Conservation (phyloP, 2,113 vertebrate genomes). For the Lanius collurio region DNA sequence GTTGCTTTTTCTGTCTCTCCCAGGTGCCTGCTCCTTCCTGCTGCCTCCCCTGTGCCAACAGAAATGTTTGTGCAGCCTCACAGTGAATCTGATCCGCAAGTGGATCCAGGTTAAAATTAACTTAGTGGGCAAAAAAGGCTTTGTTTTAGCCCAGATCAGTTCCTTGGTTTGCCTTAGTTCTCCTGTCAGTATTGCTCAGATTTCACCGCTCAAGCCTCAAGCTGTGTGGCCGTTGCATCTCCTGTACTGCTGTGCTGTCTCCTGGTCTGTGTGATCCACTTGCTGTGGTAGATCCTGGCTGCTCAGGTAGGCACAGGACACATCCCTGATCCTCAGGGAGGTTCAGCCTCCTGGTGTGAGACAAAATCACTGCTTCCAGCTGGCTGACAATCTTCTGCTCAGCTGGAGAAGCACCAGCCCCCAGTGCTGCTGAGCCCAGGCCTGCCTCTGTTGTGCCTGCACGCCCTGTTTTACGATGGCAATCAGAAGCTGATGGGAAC, state of each 20-base stretch:
- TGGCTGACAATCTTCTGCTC: not conserved
- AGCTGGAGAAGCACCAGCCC: not conserved
- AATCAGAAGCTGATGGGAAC: not conserved
- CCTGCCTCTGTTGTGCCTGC: not conserved
- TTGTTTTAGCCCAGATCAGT: not conserved
- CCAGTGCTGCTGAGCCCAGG: not conserved
- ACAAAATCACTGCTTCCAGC: not conserved
- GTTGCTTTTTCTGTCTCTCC: constrained; percentile 32
- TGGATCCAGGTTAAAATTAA: constrained; percentile 31
- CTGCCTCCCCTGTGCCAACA: constrained; percentile 8
- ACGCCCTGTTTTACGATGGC: not conserved
- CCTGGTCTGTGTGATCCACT: not conserved
- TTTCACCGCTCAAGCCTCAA: not conserved
- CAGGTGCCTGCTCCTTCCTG: constrained; percentile 46
- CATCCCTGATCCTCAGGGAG: not conserved
- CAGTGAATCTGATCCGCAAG: not conserved
- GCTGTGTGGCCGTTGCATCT: not conserved
- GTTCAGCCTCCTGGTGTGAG: not conserved
- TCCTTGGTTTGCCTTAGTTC: not conserved
- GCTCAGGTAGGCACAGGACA: not conserved
- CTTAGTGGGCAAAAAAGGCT: not conserved
- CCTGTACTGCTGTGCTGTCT: not conserved
- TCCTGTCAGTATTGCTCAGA: not conserved
- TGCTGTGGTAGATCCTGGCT: not conserved
- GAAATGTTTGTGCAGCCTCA: constrained; percentile 55